Evolutionary conservation across 2,797 vertebrate genomes (phyloP), one percentile per base, ranked within the genome.

Genomic region (Harpagifer antarcticus): DNA sequence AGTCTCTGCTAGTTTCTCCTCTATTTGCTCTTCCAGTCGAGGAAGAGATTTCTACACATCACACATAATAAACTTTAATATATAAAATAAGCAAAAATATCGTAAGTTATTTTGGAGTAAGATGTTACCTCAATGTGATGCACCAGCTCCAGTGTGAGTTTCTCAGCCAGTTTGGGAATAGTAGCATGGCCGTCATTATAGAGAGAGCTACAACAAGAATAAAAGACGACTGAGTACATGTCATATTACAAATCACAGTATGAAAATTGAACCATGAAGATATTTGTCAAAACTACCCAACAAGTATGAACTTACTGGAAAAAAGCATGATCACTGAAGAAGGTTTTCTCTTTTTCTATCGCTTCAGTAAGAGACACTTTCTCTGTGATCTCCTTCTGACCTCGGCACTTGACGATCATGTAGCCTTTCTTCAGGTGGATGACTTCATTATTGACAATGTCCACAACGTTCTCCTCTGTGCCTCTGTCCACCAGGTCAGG

Each of bases 401-500:
- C 96, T 1, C 96, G 91, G 78, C 97, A 98, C 87, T 74, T 96
- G 61, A 99, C 97, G 0, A 99, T 91, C 96, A 96, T 97, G 93
- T 98, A 99, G 68, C 97, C 97, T 82, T 97, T 98, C 65, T 86
- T 94, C 57, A 99, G 94, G 49, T 78, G 89, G 81, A 95, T 90
- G 44, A 96, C 69, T 0, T 90, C 80, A 71, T 98, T 99, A 27
- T 63, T 83, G 2, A 96, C 68, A 20, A 97, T 90, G 0, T 95
- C 92, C 0, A 98, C 2, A 0, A 97, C 82, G 0, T 79, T 70
- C 0, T 90, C 83, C 33, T 99, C 97, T 0, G 96, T 95, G 40
- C 97, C 97, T 86, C 68, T 96, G 89, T 98, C 97, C 71, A 97
- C 91, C 81, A 97, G 92, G 81, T 99, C 97, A 0, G 98, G 97